phyloP scores from a whole-genome alignment of 2,113 vertebrate genomes.

The Lonchura striata region DNA sequence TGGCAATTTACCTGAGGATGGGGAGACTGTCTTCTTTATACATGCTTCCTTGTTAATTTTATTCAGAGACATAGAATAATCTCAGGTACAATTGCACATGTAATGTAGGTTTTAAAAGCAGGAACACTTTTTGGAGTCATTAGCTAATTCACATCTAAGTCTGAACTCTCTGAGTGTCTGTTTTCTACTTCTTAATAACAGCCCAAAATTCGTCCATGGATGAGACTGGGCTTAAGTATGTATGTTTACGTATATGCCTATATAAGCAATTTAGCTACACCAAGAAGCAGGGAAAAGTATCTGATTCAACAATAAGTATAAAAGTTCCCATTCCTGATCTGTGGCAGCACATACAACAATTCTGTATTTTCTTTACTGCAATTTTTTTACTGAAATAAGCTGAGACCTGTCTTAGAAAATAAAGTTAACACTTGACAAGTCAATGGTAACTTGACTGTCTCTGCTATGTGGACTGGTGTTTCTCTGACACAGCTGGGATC shows the following conservation, averaged over 20 bases:
- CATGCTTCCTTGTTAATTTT: background rate
- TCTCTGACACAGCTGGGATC: background rate
- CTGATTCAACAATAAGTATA: background rate
- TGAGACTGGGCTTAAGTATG: background rate
- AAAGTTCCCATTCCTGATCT: background rate
- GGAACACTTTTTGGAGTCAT: background rate
- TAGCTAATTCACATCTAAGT: background rate
- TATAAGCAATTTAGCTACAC: background rate
- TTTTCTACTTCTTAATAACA: background rate
- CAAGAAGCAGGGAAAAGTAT: background rate
- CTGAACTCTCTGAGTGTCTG: background rate
- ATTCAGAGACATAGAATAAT: background rate
- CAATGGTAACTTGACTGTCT: background rate
- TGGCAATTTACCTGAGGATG: background rate
- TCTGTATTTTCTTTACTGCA: background rate
- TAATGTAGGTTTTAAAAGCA: background rate
- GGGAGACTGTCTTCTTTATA: background rate
- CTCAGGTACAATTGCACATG: background rate
- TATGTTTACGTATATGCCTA: fast-evolving
- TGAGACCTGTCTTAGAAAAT: background rate
- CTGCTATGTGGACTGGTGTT: background rate
- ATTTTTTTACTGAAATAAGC: background rate
- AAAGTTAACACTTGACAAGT: background rate
- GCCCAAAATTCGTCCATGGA: background rate
- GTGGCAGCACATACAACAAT: background rate